phyloP scores from a whole-genome alignment of 2,797 vertebrate genomes.

The Borostomias antarcticus region DNA sequence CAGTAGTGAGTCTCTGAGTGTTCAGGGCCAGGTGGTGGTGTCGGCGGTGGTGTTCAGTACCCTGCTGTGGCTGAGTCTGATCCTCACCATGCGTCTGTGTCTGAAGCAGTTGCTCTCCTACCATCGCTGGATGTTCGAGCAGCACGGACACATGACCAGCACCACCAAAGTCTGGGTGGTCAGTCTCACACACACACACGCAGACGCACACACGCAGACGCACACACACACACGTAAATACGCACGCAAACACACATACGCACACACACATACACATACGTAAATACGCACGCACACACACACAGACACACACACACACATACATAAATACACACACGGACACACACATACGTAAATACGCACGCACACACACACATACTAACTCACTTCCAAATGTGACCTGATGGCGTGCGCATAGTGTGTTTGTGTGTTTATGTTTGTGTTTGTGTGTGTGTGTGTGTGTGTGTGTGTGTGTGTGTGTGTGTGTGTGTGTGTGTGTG shows the following conservation, averaged over 20 bases:
- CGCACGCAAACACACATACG: not conserved
- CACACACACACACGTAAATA: not conserved
- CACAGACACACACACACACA: not conserved
- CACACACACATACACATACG: not conserved
- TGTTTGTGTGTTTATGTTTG: not conserved
- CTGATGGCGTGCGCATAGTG: too few relatives aligned
- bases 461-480: constrained; percentile 28
- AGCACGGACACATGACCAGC: constrained; percentile 84
- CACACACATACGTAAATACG: not conserved
- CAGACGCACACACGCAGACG: not conserved
- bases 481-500: constrained; percentile 14
- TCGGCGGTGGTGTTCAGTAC: constrained; percentile 88
- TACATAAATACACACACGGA: not conserved
- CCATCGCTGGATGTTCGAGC: constrained; percentile 90
- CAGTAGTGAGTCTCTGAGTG: constrained; percentile 79
- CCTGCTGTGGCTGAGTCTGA: constrained; percentile 86
- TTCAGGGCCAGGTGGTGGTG: constrained; percentile 81
- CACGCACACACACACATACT: not conserved
- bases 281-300: not conserved
- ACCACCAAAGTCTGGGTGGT: constrained; percentile 93
- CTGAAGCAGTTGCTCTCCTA: constrained; percentile 90
- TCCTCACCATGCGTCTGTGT: constrained; percentile 89
- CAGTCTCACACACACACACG: too few relatives aligned
- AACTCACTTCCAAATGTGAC: not conserved
- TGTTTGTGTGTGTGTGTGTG: constrained; percentile 17